Evolutionary conservation across 2,888 invertebrate species (phyloP), one percentile per base, ranked within the genome.

Genomic region (Plutella xylostella): DNA sequence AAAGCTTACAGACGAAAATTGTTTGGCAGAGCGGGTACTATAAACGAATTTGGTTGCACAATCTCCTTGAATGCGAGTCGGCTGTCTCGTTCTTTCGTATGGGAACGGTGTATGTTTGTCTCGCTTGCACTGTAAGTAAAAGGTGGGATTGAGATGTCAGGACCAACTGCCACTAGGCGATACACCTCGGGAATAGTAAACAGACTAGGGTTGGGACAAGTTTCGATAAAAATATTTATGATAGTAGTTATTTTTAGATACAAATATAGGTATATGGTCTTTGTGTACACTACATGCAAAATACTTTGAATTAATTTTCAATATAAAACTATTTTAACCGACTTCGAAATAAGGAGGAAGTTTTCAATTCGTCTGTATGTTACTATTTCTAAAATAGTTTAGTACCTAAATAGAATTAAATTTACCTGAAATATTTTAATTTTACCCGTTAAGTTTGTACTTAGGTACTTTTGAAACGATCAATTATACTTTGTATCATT

Each of bases 131-230:
- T 44, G 60, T 68, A 70, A 79, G 83, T 76, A 77, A 71, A 79
- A 80, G 77, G 78, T 77, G 71, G 75, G 78, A 80, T 82, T 82
- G 82, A 79, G 83, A 79, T 67, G 67, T 80, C 79, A 77, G 82
- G 66, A n/a, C n/a, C 82, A 78, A 82, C 83, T 80, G 82, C 77
- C 80, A 78, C 79, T 77, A 74, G 73, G 71, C 74, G 78, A 77
- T 69, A 72, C 72, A 68, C 68, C 63, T 63, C 69, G 71, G 63
- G 68, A 61, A 70, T 65, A 65, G 78, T 75, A 74, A 76, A 79
- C 77, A 78, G 56, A 53, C 42, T 55, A 58, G 63, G 49, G 61
- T 48, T 54, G 64, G 41, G 31, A 12, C 12, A 11, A 33, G 19
- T 22, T 6, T 22, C 22, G 22, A 22, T 22, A 22, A 9, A 22